These are phyloP conservation scores for Apoderus coryli DNA, from an alignment of 2,888 invertebrate species.

Conservation along the genomic window DNA sequence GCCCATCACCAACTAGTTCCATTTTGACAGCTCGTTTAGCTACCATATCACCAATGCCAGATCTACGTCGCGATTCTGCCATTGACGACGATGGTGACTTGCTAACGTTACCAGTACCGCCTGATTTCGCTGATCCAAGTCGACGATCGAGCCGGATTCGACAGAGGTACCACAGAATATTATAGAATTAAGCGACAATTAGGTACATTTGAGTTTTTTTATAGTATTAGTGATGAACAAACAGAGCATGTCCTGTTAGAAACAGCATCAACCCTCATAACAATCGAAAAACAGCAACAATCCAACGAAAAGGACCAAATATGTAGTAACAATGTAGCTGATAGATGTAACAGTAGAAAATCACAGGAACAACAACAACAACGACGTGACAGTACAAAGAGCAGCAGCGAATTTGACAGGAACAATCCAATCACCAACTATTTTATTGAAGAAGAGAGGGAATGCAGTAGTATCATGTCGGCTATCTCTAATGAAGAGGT, in stretches of 20 bases:
- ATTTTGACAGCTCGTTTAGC: conserved; percentile 36
- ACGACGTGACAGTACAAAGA: conserved; percentile 25
- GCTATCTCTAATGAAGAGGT: conserved; percentile 55
- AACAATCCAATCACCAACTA: too few relatives aligned
- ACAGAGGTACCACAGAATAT: conserved; percentile 12
- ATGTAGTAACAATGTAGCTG: too few relatives aligned
- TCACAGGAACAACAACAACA: conserved; percentile 13
- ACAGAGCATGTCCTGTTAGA: conserved; percentile 25
- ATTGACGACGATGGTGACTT: conserved; percentile 34
- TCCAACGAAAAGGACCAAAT: too few relatives aligned
- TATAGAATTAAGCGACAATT: not conserved
- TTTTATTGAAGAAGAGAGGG: conserved; percentile 41
- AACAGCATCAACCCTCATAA: conserved; percentile 26
- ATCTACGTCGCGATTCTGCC: conserved; percentile 45
- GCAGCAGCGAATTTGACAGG: conserved; percentile 29
- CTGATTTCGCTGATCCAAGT: conserved; percentile 72
- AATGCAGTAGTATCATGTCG: conserved; percentile 45
- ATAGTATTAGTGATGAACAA: conserved; percentile 24
- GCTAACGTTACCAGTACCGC: conserved; percentile 56
- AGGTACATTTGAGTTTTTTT: conserved; percentile 1
- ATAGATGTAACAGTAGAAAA: too few relatives aligned
- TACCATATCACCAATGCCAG: conserved; percentile 52
- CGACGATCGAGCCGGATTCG: conserved; percentile 46
- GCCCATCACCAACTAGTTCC: conserved; percentile 37
- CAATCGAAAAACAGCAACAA: conserved; percentile 24